Evolutionary conservation across 2,888 invertebrate genomes (phyloP).

Genomic region (Harpalus rubripes): DNA sequence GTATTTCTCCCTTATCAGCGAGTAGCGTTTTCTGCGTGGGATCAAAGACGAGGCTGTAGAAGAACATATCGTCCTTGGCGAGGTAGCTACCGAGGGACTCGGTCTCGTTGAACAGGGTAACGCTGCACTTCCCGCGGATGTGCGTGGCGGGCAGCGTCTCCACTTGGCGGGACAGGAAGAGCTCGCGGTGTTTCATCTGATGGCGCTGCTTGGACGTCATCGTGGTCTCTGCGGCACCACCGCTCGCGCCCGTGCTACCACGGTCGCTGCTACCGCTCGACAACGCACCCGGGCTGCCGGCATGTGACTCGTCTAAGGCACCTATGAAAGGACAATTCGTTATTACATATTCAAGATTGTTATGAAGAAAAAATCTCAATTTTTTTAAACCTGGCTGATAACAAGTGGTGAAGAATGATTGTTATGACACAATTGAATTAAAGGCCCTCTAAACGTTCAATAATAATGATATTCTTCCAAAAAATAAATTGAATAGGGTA

Average conservation of each 20-base stretch:
- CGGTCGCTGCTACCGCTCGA: constrained; percentile 63
- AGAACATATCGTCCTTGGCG: constrained; percentile 99
- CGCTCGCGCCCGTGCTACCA: constrained; percentile 37
- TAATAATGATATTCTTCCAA: too few species aligned
- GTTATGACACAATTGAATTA: too few species aligned
- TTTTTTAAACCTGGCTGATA: too few species aligned
- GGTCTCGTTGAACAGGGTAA: constrained; percentile 98
- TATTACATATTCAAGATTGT: not conserved
- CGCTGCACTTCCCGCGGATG: constrained; percentile 99
- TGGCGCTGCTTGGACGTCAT: constrained; percentile 93
- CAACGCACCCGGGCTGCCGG: constrained; percentile 59
- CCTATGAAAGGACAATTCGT: constrained; percentile 44
- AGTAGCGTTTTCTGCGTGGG: constrained; percentile 98
- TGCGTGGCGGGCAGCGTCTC: constrained; percentile 99
- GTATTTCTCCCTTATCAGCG: constrained; percentile 98
- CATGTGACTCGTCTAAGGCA: constrained; percentile 68
- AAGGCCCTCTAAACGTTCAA: too few species aligned
- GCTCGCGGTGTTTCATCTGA: constrained; percentile 97
- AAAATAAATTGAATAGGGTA: too few species aligned
- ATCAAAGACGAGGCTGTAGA: constrained; percentile 99
- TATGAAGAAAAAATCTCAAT: too few species aligned
- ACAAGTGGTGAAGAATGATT: too few species aligned
- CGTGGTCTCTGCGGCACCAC: constrained; percentile 76
- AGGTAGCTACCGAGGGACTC: constrained; percentile 98
- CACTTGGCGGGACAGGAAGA: constrained; percentile 98